Conservation (phyloP, 2,113 vertebrate species). For the mouse (Mus musculus) region GRCm39 chr11:39972501-39973000, state of each 20-base stretch:
- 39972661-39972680: constrained; percentile 12
- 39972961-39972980: too few relatives aligned
- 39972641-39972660: constrained; percentile 27
- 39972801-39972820: too few relatives aligned
- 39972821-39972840: too few relatives aligned
- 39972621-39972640: constrained; percentile 6
- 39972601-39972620: constrained; percentile 20
- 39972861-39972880: too few relatives aligned
- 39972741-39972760: background rate
- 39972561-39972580: background rate
- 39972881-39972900: too few relatives aligned
- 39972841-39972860: too few relatives aligned
- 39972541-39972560: background rate
- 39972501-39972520: background rate
- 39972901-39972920: too few relatives aligned
- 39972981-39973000: too few relatives aligned
- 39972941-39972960: too few relatives aligned
- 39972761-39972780: background rate
- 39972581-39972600: background rate
- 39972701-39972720: background rate
- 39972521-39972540: background rate
- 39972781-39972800: too few relatives aligned
- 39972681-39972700: background rate
- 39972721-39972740: background rate
- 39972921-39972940: too few relatives aligned